A percentile compares a stretch with the other conserved stretches of the same genome.
These are phyloP conservation scores for Rhinopithecus roxellana DNA, from an alignment of 2,113 vertebrate genomes.

Conservation along the genomic window DNA sequence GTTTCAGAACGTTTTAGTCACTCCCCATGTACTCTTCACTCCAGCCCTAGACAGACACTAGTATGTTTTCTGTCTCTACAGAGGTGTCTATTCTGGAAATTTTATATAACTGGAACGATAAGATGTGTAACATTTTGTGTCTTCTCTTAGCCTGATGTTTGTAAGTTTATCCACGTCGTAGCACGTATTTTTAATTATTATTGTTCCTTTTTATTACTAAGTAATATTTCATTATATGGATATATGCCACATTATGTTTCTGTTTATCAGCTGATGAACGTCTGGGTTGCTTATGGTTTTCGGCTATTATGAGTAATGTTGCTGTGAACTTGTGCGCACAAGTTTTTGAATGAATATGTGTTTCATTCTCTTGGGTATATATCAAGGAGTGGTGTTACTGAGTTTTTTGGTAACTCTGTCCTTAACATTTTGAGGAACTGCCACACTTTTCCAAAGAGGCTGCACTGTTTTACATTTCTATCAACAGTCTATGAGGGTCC, in stretches of 20 bases:
- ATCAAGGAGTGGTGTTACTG: not conserved
- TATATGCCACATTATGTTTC: not conserved
- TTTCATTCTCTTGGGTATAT: not conserved
- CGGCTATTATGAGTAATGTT: not conserved
- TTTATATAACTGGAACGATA: not conserved
- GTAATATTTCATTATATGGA: not conserved
- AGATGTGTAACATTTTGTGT: not conserved
- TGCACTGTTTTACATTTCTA: not conserved
- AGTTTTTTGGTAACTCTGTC: not conserved
- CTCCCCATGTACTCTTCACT: rapidly evolving
- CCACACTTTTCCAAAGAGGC: not conserved
- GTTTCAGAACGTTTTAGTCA: not conserved
- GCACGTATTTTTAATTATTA: not conserved
- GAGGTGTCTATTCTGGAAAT: not conserved
- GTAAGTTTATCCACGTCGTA: not conserved
- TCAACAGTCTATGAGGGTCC: not conserved
- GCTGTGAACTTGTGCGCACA: not conserved
- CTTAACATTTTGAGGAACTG: not conserved
- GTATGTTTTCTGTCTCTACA: not conserved
- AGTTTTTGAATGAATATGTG: not conserved
- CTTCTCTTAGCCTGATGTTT: not conserved
- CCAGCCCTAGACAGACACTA: not conserved
- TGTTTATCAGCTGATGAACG: not conserved
- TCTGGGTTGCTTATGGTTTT: not conserved
- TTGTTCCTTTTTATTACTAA: not conserved